Base-by-base conservation (phyloP, 1,140 invertebrate species). In the Ceratina australensis region DNA sequence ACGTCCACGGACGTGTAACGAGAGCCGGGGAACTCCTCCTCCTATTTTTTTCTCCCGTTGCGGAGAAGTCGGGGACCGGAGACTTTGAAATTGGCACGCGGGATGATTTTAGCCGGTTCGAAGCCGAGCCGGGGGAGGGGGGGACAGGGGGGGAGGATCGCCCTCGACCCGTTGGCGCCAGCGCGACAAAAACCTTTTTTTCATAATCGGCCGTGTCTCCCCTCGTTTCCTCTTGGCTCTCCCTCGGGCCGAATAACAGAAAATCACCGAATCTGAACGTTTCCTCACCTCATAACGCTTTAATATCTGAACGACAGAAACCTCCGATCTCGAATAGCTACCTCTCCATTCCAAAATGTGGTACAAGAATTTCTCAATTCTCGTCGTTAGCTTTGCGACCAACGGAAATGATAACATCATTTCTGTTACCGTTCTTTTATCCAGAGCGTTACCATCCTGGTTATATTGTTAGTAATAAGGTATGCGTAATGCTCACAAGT, bases 141-240 rank as follows among this genome's bases (percentile, higher is more conserved):
- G 47, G 65, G 63, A 57, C 57, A 72, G 16, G 59, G 42, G 42
- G 60, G 52, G 60, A 33, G 47, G 64, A 54, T 64, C 59, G 79
- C 26, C 42, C 49, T 65, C 75, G 81, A 22, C 67, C 33, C 65
- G 60, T 64, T 87, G 85, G 85, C 85, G 85, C 85, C 85, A 81
- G 50, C 57, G 52, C 74, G 77, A 84, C 77, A 86, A 81, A 84
- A 82, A 87, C 73, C 71, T 72, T 42, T 42, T n/a, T 42, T 72
- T 75, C 72, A 86, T 84, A 86, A 86, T 86, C 80, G 66, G 79
- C 75, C 83, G 79, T 81, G 65, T 83, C 83, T 81, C 81, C 66
- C 76, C n/a, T 63, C 54, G 49, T 81, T 76, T n/a, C 52, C 52
- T 52, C 22, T 79, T 50, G 13, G 20, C 22, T 2, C n/a, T 16